phyloP scores from a whole-genome alignment of 2,113 vertebrate species.

The Sylvietta virens region DNA sequence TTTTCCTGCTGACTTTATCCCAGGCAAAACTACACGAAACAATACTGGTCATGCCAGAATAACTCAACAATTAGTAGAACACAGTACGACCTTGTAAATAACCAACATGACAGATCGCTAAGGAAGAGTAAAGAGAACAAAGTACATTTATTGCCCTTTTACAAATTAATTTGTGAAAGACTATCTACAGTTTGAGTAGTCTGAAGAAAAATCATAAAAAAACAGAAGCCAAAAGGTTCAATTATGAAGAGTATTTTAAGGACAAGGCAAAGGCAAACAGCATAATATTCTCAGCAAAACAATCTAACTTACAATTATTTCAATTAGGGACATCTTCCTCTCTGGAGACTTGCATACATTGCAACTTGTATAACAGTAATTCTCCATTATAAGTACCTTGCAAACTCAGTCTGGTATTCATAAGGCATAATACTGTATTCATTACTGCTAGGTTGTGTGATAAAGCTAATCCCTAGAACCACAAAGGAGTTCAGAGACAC shows the following conservation, averaged over 20 bases:
- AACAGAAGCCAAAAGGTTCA: background rate
- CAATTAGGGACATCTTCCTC: background rate
- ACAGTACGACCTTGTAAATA: background rate
- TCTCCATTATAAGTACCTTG: background rate
- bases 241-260: background rate
- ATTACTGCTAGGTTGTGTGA: background rate
- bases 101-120: background rate
- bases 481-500: background rate
- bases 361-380: background rate
- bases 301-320: background rate
- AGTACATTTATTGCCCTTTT: background rate
- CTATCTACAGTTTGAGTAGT: background rate
- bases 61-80: slow-evolving; percentile 13
- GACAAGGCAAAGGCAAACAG: background rate
- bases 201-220: background rate
- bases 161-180: background rate
- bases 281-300: background rate
- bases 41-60: background rate
- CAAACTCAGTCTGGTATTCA: slow-evolving; percentile 4
- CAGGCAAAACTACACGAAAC: background rate
- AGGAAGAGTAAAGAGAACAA: background rate
- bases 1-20: background rate
- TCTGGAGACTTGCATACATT: background rate
- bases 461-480: background rate
- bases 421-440: background rate